phyloP scores from a whole-genome alignment of 1,140 invertebrate genomes.

The Lasioglossum baleicum region DNA sequence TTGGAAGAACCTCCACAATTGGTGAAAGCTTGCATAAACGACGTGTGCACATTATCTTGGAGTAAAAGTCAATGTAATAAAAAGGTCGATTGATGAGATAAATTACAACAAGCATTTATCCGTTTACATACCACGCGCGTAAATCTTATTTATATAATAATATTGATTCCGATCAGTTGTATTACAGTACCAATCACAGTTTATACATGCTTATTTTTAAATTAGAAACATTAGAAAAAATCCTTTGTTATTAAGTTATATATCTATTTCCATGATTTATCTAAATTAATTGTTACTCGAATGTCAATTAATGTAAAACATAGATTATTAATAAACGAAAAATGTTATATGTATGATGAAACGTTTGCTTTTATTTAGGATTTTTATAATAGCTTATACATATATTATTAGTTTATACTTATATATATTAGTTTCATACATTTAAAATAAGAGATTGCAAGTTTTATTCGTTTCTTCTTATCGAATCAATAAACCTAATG shows the following conservation, averaged over 20 bases:
- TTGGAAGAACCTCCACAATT: slow-evolving; percentile 61
- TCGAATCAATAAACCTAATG: background rate
- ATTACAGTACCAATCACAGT: slow-evolving; percentile 1
- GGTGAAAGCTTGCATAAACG: slow-evolving; percentile 75
- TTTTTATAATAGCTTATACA: background rate
- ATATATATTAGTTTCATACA: background rate
- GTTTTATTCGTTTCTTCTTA: background rate
- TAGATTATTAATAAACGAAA: background rate
- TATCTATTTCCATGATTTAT: background rate
- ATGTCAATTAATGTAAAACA: background rate
- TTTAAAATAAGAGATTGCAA: background rate
- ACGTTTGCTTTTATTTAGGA: background rate
- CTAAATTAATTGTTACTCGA: background rate
- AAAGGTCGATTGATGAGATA: slow-evolving; percentile 43
- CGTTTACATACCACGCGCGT: slow-evolving; percentile 21
- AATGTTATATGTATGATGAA: too few species aligned
- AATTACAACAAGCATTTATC: slow-evolving; percentile 20
- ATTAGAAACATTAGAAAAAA: background rate
- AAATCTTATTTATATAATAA: background rate
- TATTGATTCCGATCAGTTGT: slow-evolving; percentile 6
- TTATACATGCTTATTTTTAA: background rate
- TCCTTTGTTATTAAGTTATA: background rate
- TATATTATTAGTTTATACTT: too few species aligned
- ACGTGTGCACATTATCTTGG: slow-evolving; percentile 73
- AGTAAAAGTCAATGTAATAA: slow-evolving; percentile 54